Base-by-base conservation (phyloP, 2,113 vertebrate genomes). In the Microcebus murinus region DNA sequence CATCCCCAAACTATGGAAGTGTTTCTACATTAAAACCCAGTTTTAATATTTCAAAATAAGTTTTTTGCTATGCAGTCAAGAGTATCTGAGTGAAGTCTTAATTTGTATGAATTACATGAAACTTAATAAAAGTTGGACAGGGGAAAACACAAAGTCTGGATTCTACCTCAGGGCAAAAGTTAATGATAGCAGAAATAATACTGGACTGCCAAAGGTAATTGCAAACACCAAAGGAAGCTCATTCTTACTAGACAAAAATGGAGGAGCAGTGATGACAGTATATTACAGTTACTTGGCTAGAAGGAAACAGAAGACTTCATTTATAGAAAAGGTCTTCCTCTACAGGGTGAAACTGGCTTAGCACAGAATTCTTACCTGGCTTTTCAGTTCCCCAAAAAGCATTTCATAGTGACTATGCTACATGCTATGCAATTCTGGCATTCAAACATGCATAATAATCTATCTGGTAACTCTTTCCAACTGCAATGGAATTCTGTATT, bases 401-500 rank as follows among this genome's bases (percentile, higher is more conserved):
- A 85, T 82, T 68, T 67, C 59, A 20, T 29, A 29, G 34, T 1
- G 2, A 34, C 15, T 88, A 31, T 14, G 65, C 39, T 86, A 63
- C 4, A 0, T 27, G 45, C 48, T 39, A 2, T 34, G 29, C 6
- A 63, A 77, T 36, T 65, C 76, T 87, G 74, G 57, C 42, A 52
- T 20, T 68, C 0, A 34, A 68, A 63, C 25, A 50, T 29, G 12
- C 6, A 6, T 48, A 42, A 70, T 73, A 83, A 81, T 36, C 86
- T 91, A 93, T n/a, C 71, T 87, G 18, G 27, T 93, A 77, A 95
- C 42, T 36, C 55, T 57, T 88, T 83, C 68, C 87, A 95, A 89
- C 42, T 65, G 42, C 76, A 95, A 14, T 55, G 57, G 42, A 96
- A 95, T 96, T 87, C 79, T 76, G 36, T 74, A 90, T 67, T 96